A percentile compares a stretch with the other conserved stretches of the same genome.
Conservation (phyloP, 2,113 vertebrate species). For the Etheostoma cragini region DNA sequence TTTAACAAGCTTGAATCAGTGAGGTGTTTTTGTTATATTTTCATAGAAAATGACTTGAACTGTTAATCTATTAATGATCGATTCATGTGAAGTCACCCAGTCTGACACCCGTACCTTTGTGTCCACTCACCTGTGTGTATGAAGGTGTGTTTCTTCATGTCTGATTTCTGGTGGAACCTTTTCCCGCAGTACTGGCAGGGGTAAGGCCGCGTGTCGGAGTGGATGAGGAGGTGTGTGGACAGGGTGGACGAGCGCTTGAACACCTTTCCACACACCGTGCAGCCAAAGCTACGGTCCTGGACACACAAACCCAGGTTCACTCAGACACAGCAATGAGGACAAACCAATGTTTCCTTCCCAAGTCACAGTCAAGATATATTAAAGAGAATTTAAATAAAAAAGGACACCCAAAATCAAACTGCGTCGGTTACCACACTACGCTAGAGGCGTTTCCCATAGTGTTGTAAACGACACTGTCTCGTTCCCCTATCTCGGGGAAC, state of each 20-base stretch:
- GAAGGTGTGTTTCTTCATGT: constrained; percentile 90
- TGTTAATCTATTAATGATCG: too few relatives aligned
- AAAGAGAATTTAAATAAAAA: too few relatives aligned
- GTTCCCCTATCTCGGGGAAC: too few relatives aligned
- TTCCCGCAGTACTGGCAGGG: constrained; percentile 87
- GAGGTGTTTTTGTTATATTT: too few relatives aligned
- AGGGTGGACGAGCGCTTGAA: constrained; percentile 81
- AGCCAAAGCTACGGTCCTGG: constrained; percentile 84
- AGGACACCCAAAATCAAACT: too few relatives aligned
- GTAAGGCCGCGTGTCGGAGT: constrained; percentile 86
- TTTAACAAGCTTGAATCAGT: too few relatives aligned
- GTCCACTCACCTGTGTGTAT: constrained; percentile 83
- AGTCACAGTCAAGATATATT: too few relatives aligned
- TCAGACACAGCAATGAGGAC: background rate
- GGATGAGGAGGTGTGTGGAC: constrained; percentile 85
- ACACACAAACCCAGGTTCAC: background rate
- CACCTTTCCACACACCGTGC: constrained; percentile 82
- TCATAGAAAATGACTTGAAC: too few relatives aligned
- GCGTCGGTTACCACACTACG: too few relatives aligned
- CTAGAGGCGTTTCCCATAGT: too few relatives aligned
- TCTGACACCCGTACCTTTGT: background rate
- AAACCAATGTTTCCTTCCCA: background rate
- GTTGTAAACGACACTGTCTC: too few relatives aligned
- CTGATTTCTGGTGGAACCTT: constrained; percentile 87
- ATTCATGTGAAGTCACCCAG: too few relatives aligned